These are phyloP conservation scores for Salvelinus alpinus DNA, from an alignment of 2,113 vertebrate genomes.

Conservation along the genomic window DNA sequence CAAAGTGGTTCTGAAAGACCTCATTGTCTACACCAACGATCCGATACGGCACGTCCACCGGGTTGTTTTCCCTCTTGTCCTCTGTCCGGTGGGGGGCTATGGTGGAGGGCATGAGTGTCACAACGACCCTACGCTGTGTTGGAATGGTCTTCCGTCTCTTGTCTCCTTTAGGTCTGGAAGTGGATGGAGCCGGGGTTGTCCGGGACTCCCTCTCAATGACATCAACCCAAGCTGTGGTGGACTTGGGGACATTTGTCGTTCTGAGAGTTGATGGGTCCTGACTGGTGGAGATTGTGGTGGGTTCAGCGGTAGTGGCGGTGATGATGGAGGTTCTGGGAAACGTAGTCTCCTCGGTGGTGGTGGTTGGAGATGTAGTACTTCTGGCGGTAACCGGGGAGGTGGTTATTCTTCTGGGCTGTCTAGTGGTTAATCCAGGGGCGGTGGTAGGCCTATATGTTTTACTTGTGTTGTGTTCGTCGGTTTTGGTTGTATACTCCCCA, in stretches of 20 bases:
- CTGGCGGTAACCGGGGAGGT: not conserved
- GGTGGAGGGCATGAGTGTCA: conserved; percentile 23
- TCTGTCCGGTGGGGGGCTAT: conserved; percentile 55
- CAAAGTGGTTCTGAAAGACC: conserved; percentile 76
- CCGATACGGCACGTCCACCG: conserved; percentile 79
- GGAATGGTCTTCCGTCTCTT: not conserved
- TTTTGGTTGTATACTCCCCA: conserved; percentile 15
- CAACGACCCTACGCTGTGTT: not conserved
- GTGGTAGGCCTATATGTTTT: conserved; percentile 1
- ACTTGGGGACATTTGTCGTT: not conserved
- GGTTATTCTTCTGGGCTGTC: not conserved
- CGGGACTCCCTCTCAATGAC: not conserved
- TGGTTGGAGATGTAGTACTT: not conserved
- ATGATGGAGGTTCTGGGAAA: conserved; percentile 7
- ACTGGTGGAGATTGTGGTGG: not conserved
- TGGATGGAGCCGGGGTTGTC: conserved; percentile 1
- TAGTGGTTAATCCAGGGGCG: not conserved
- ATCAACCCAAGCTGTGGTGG: not conserved
- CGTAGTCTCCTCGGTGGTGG: conserved; percentile 12
- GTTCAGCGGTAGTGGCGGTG: not conserved
- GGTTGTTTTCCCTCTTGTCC: conserved; percentile 79
- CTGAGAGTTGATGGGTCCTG: not conserved
- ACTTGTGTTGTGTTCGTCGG: not conserved
- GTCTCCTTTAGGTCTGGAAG: conserved; percentile 4
- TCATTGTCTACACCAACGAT: conserved; percentile 75